Evolutionary conservation across 2,888 invertebrate genomes (phyloP).

Genomic region (Tetropium fuscum): DNA sequence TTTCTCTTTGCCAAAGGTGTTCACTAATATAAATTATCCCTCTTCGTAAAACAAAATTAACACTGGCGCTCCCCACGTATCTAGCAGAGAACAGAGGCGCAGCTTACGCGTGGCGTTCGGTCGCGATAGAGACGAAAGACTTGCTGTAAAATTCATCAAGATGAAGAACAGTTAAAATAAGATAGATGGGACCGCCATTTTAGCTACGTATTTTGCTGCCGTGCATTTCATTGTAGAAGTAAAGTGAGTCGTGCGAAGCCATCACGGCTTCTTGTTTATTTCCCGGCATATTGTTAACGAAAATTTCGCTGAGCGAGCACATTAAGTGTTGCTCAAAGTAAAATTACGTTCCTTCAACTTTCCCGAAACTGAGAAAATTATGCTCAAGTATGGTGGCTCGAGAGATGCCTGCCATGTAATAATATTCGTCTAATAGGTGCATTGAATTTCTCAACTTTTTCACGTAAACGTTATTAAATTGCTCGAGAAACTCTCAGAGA

Average conservation of each 20-base stretch:
- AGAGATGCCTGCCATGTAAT: slow-evolving; percentile 37
- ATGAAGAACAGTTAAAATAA: slow-evolving; percentile 63
- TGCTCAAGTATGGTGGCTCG: slow-evolving; percentile 50
- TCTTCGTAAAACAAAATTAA: slow-evolving; percentile 60
- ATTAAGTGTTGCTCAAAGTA: slow-evolving; percentile 62
- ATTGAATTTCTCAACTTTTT: slow-evolving; percentile 41
- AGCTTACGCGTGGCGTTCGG: not conserved
- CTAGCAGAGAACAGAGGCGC: slow-evolving; percentile 27
- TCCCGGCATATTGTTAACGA: slow-evolving; percentile 30
- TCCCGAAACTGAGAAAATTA: slow-evolving; percentile 64
- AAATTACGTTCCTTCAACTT: slow-evolving; percentile 64
- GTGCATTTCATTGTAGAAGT: slow-evolving; percentile 61
- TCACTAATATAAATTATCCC: slow-evolving; percentile 65
- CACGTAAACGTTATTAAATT: slow-evolving; percentile 23
- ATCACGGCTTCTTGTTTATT: slow-evolving; percentile 37
- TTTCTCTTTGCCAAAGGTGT: slow-evolving; percentile 63
- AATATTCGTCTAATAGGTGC: slow-evolving; percentile 40
- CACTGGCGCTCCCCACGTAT: slow-evolving; percentile 36
- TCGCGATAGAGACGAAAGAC: slow-evolving; percentile 27
- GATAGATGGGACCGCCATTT: slow-evolving; percentile 64
- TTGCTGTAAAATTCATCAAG: slow-evolving; percentile 56
- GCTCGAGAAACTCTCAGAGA: not conserved
- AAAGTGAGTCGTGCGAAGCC: slow-evolving; percentile 40
- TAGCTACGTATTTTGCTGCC: slow-evolving; percentile 62
- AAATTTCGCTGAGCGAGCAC: slow-evolving; percentile 50